These are phyloP conservation scores for Apotomis capreana DNA, from an alignment of 2,888 invertebrate species.

Conservation along the genomic window DNA sequence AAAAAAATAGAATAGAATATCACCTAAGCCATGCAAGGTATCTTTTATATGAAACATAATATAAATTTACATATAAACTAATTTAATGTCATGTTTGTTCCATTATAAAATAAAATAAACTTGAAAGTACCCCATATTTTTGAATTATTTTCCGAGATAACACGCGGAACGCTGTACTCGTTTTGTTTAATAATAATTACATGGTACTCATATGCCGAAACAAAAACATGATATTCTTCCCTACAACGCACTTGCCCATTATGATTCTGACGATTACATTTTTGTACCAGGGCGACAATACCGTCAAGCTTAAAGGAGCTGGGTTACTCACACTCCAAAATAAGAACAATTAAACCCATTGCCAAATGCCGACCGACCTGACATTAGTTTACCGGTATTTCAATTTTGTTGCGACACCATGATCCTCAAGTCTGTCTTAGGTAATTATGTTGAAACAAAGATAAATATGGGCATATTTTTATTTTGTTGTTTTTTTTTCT, in stretches of 20 bases:
- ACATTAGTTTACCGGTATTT: conserved; percentile 7
- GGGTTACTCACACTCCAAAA: conserved; percentile 18
- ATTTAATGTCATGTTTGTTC: too few species aligned
- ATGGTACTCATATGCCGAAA: background rate
- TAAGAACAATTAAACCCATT: conserved; percentile 16
- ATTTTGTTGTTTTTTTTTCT: too few species aligned
- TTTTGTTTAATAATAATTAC: background rate
- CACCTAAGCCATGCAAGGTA: too few species aligned
- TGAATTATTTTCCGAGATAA: background rate
- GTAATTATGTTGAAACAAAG: too few species aligned
- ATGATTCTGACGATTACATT: conserved; percentile 9
- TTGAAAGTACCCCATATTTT: too few species aligned
- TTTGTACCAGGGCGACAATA: conserved; percentile 5
- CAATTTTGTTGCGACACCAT: background rate
- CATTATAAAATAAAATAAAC: too few species aligned
- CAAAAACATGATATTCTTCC: conserved; percentile 13
- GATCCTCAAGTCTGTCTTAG: too few species aligned
- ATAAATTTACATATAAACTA: too few species aligned
- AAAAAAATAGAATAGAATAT: too few species aligned
- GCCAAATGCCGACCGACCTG: background rate
- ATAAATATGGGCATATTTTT: too few species aligned
- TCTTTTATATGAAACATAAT: too few species aligned
- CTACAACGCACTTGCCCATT: conserved; percentile 1
- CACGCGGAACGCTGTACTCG: background rate
- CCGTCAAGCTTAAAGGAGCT: background rate